Percentiles rank a stretch among this genome's conserved stretches.
Evolutionary conservation across 1,140 invertebrate species (phyloP).

Genomic region (Asobara japonica): DNA sequence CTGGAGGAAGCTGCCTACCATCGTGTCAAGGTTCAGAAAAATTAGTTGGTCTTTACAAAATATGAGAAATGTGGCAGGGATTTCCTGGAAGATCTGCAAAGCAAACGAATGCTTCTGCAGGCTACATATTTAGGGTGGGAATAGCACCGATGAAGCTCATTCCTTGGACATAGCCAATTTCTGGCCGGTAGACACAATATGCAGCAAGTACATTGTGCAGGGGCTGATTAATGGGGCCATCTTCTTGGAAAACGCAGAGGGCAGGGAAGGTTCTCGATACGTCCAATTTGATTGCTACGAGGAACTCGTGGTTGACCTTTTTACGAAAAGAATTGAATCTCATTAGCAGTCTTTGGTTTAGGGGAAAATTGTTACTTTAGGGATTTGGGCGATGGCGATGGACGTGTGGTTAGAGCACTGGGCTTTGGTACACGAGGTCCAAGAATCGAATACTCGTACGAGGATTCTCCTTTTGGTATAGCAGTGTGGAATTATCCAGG

Average conservation of each 20-base stretch:
- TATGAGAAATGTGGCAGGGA: conserved; percentile 76
- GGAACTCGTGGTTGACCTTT: conserved; percentile 66
- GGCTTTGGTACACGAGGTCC: no score
- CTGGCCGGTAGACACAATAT: conserved; percentile 87
- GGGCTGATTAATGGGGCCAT: conserved; percentile 85
- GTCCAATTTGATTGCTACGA: conserved; percentile 81
- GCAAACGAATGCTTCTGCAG: conserved; percentile 84
- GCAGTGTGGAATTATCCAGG: no score
- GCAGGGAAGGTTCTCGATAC: conserved; percentile 90
- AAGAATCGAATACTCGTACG: no score
- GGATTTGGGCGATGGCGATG: no score
- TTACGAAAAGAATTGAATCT: no score
- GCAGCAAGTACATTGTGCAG: conserved; percentile 83
- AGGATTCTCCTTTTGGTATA: no score
- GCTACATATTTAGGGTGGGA: conserved; percentile 88
- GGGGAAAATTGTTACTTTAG: no score
- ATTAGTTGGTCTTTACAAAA: no score
- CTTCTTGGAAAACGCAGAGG: conserved; percentile 90
- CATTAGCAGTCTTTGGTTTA: no score
- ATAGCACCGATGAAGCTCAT: conserved; percentile 94
- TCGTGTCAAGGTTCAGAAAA: conserved; percentile 66
- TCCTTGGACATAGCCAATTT: conserved; percentile 91
- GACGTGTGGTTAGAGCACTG: no score
- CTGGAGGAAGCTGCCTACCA: conserved; percentile 67
- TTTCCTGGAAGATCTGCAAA: conserved; percentile 88